Evolutionary conservation across 2,888 invertebrate species (phyloP).

Genomic region (Drosophila robusta): DNA sequence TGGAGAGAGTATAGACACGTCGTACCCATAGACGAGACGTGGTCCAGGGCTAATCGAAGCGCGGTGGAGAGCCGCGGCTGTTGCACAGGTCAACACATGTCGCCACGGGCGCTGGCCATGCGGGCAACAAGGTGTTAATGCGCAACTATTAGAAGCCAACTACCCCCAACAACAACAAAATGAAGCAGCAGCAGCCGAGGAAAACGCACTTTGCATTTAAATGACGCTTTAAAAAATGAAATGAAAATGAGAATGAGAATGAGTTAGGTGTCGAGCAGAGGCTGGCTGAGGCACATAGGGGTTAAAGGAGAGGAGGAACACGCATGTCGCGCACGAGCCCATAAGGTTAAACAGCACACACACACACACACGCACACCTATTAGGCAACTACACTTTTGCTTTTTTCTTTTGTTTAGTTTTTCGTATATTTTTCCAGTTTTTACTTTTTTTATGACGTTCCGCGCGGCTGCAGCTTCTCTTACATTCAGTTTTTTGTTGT

Average conservation of each 20-base stretch:
- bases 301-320: conserved; percentile 13
- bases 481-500: conserved; percentile 22
- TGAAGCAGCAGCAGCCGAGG: not conserved
- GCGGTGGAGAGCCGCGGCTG: conserved; percentile 5
- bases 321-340: conserved; percentile 69
- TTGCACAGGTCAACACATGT: conserved; percentile 60
- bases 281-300: not conserved
- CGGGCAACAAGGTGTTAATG: conserved; percentile 68
- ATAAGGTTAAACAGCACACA: conserved; percentile 29
- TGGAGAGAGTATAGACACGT: conserved; percentile 40
- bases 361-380: conserved; percentile 7
- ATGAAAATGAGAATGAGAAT: conserved; percentile 26
- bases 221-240: conserved; percentile 67
- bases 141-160: conserved; percentile 55
- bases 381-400: conserved; percentile 66
- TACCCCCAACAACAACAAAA: conserved; percentile 51
- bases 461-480: conserved; percentile 49
- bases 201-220: conserved; percentile 71
- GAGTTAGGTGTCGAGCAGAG: too few relatives aligned
- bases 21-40: conserved; percentile 8
- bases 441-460: conserved; percentile 34
- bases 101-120: conserved; percentile 48
- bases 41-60: conserved; percentile 43
- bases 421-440: conserved; percentile 15
- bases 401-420: conserved; percentile 51